Conservation (phyloP, 92 coral and sea anemone genomes). For the Nematostella vectensis region DNA sequence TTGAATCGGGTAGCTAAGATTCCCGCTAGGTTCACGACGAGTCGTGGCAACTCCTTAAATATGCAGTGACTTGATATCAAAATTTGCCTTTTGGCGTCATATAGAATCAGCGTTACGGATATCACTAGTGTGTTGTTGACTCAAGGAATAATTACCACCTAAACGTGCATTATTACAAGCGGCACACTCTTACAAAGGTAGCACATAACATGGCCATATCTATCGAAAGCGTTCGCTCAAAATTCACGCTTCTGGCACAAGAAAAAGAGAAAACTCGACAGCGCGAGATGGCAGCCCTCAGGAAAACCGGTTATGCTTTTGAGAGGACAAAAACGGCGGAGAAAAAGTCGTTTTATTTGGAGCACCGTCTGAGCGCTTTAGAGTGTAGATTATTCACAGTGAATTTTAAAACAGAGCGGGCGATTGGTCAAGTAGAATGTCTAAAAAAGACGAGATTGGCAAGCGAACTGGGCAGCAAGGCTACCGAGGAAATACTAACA, state of each 20-base stretch:
- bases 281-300: conserved; percentile 16
- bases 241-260: conserved; percentile 3
- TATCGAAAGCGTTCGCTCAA: conserved; percentile 7
- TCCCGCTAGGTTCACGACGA: too few relatives aligned
- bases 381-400: conserved; percentile 5
- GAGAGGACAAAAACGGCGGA: conserved; percentile 12
- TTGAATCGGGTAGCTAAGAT: too few relatives aligned
- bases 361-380: conserved; percentile 8
- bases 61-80: too few relatives aligned
- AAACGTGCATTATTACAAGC: too few relatives aligned
- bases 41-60: too few relatives aligned
- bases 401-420: conserved; percentile 7
- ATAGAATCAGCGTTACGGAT: too few relatives aligned
- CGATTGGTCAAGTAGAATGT: not conserved
- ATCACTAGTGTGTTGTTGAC: too few relatives aligned
- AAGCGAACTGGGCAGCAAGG: not conserved
- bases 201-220: conserved; percentile 15
- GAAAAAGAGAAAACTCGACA: conserved; percentile 3
- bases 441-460: not conserved
- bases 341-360: conserved; percentile 12
- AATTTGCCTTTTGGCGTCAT: too few relatives aligned
- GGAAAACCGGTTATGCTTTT: conserved; percentile 8
- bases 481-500: not conserved
- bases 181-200: too few relatives aligned
- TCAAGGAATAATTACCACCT: too few relatives aligned